These are phyloP conservation scores for Exaiptasia diaphana DNA, from an alignment of 64 coral and sea anemone species.

Conservation along the genomic window DNA sequence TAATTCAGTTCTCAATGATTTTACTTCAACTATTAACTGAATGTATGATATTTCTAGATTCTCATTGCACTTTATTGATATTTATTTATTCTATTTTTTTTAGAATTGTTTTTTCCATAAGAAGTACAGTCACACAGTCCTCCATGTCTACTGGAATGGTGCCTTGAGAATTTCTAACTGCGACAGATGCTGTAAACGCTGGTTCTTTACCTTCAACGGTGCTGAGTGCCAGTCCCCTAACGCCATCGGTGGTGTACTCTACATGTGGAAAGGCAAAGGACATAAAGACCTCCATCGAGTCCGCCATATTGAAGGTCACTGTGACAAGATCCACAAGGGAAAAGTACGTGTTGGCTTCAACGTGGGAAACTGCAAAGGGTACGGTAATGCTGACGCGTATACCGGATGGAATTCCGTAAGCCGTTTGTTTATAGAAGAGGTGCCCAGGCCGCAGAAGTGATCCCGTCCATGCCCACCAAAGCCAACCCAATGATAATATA, in stretches of 20 bases:
- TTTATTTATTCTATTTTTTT: background rate
- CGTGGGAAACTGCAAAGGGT: background rate
- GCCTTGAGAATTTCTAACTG: background rate
- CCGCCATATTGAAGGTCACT: background rate
- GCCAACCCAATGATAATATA: no score
- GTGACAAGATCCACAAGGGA: background rate
- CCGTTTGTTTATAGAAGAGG: background rate
- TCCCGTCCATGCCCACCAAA: no score
- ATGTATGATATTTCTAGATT: background rate
- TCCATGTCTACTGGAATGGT: background rate
- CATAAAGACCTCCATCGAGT: background rate
- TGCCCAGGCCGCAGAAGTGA: background rate
- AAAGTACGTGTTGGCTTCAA: background rate
- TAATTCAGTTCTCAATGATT: background rate
- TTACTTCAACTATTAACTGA: background rate
- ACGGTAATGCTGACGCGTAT: background rate
- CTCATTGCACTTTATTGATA: background rate
- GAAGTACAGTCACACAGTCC: background rate
- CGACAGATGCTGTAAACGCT: background rate
- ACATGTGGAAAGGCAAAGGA: background rate
- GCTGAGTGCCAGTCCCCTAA: background rate
- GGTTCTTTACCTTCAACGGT: conserved; percentile 6
- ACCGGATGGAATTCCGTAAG: conserved; percentile 10
- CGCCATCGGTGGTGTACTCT: background rate
- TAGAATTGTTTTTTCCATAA: background rate